Evolutionary conservation across 1,140 invertebrate genomes (phyloP).

Genomic region (Neotoxoptera formosana): DNA sequence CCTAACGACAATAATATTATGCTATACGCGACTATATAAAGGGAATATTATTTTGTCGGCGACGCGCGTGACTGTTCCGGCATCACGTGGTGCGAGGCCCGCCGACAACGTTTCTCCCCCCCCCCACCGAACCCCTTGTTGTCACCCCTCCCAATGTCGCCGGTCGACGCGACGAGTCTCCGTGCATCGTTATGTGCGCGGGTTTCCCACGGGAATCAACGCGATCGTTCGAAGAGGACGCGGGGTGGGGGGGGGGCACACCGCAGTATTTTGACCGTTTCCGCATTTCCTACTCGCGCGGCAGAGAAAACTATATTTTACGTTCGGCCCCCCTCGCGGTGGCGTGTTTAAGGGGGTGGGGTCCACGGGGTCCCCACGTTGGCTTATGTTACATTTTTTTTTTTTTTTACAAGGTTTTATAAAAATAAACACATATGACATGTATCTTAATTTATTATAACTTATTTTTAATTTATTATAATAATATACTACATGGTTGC

Average conservation of each 20-base stretch:
- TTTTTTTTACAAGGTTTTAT: too few species aligned
- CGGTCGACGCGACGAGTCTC: not conserved
- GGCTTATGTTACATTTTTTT: too few species aligned
- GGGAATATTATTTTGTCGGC: too few species aligned
- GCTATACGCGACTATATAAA: too few species aligned
- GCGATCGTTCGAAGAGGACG: not conserved
- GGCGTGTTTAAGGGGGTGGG: not conserved
- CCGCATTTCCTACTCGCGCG: not conserved
- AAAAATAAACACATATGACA: too few species aligned
- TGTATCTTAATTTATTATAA: too few species aligned
- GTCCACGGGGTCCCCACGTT: too few species aligned
- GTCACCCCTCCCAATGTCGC: not conserved
- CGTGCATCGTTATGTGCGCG: not conserved
- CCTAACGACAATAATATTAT: too few species aligned
- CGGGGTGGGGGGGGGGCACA: too few species aligned
- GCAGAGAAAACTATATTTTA: not conserved
- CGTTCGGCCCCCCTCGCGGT: not conserved
- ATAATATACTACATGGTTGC: too few species aligned
- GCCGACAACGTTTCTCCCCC: not conserved
- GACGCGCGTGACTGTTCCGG: not conserved
- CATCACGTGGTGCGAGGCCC: not conserved
- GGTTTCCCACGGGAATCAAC: not conserved
- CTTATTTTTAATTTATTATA: too few species aligned
- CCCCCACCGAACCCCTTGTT: accelerated
- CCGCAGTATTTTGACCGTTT: not conserved